Evolutionary conservation across 1,140 invertebrate genomes (phyloP).

Genomic region (Scaptomyza graminum): DNA sequence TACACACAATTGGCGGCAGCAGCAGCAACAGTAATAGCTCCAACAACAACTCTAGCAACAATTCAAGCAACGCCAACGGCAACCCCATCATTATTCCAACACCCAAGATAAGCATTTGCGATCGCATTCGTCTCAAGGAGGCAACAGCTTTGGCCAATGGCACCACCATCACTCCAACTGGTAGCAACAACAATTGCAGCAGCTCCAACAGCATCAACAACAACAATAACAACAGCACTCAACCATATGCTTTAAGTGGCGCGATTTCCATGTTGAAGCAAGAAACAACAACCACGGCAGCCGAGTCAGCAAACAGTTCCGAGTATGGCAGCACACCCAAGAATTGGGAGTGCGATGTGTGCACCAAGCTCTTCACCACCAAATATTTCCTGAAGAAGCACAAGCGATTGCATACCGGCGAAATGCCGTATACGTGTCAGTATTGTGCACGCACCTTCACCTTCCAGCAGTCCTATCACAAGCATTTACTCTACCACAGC

Average conservation of each 20-base stretch:
- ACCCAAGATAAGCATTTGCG: slow-evolving; percentile 77
- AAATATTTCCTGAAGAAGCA: slow-evolving; percentile 96
- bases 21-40: slow-evolving; percentile 34
- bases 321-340: slow-evolving; percentile 81
- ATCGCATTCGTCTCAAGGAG: slow-evolving; percentile 79
- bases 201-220: slow-evolving; percentile 13
- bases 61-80: slow-evolving; percentile 13
- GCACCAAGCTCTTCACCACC: slow-evolving; percentile 93
- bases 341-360: slow-evolving; percentile 93
- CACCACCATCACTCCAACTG: not conserved
- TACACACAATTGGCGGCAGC: slow-evolving; percentile 86
- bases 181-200: slow-evolving; percentile 19
- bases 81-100: slow-evolving; percentile 16
- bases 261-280: slow-evolving; percentile 71
- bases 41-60: slow-evolving; percentile 7
- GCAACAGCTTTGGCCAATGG: slow-evolving; percentile 26
- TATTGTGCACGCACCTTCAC: slow-evolving; percentile 95
- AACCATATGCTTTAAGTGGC: slow-evolving; percentile 65
- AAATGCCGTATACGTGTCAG: slow-evolving; percentile 93
- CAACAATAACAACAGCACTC: slow-evolving; percentile 28
- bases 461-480: slow-evolving; percentile 96
- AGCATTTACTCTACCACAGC: slow-evolving; percentile 93
- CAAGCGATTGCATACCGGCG: slow-evolving; percentile 92
- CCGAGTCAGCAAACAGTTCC: not conserved
- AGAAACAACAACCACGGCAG: slow-evolving; percentile 25